A percentile compares a stretch with the other conserved stretches of the same genome.
Conservation (phyloP, 2,888 invertebrate species). For the Cepaea hortensis region DNA sequence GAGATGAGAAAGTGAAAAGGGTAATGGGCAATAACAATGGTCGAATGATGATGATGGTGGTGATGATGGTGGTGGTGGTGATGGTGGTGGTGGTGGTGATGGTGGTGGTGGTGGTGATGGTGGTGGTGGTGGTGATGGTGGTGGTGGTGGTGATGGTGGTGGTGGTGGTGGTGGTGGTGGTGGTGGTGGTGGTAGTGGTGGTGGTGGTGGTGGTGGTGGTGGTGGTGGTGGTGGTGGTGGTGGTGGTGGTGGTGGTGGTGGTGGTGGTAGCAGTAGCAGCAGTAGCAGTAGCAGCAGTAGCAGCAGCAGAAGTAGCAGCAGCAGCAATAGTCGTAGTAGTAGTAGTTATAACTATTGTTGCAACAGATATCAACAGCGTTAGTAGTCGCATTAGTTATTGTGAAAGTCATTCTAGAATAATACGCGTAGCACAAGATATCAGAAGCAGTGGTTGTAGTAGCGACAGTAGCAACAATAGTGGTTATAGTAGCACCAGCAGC, state of each 20-base stretch:
- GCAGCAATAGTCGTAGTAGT: constrained; percentile 22
- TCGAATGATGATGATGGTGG: background rate
- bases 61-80: background rate
- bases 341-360: constrained; percentile 14
- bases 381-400: constrained; percentile 7
- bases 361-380: background rate
- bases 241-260: background rate
- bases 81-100: background rate
- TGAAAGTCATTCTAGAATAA: background rate
- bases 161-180: background rate
- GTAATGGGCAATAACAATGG: constrained; percentile 11
- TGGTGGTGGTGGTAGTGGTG: background rate
- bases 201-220: background rate
- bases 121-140: background rate
- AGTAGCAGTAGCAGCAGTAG: constrained; percentile 30
- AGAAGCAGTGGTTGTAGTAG: constrained; percentile 14
- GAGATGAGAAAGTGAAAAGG: background rate
- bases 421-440: constrained; percentile 29
- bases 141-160: background rate
- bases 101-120: background rate
- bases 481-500: background rate
- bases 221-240: background rate
- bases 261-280: constrained; percentile 6
- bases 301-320: constrained; percentile 10
- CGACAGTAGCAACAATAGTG: constrained; percentile 36